Evolutionary conservation across 1,140 invertebrate genomes (phyloP).

Genomic region (Metopolophium dirhodum): DNA sequence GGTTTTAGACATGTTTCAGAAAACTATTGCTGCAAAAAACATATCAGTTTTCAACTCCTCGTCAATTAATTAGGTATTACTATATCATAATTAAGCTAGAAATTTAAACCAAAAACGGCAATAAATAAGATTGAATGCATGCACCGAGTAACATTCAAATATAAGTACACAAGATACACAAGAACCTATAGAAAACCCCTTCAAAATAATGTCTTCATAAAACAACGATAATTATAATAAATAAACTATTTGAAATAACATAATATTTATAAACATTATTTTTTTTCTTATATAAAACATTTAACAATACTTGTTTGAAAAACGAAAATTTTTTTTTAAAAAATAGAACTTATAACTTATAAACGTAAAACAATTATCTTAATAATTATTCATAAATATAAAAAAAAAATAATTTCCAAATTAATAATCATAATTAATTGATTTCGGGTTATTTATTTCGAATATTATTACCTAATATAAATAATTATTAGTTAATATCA

Average conservation of each 20-base stretch:
- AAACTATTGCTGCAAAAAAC: neutral
- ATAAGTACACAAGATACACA: neutral
- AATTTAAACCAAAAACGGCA: conserved; percentile 1
- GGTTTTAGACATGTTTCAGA: neutral
- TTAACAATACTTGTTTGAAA: neutral
- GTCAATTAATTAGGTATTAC: neutral
- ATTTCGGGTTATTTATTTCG: too few relatives aligned
- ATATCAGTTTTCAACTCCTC: conserved; percentile 18
- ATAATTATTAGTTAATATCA: neutral
- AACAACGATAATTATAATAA: neutral
- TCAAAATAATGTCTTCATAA: neutral
- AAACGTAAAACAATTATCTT: too few relatives aligned
- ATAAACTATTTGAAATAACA: neutral
- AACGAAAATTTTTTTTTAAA: neutral
- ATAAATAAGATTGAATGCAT: neutral
- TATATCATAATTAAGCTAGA: conserved; percentile 1
- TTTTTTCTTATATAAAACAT: neutral
- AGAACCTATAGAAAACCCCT: neutral
- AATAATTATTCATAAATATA: too few relatives aligned
- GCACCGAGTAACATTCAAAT: neutral
- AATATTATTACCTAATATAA: too few relatives aligned
- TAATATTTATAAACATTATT: neutral
- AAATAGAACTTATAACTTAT: too few relatives aligned
- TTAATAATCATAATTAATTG: neutral
- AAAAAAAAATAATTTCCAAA: neutral